Conservation (phyloP, 1,140 invertebrate species). For the Scylla paramamosain region DNA sequence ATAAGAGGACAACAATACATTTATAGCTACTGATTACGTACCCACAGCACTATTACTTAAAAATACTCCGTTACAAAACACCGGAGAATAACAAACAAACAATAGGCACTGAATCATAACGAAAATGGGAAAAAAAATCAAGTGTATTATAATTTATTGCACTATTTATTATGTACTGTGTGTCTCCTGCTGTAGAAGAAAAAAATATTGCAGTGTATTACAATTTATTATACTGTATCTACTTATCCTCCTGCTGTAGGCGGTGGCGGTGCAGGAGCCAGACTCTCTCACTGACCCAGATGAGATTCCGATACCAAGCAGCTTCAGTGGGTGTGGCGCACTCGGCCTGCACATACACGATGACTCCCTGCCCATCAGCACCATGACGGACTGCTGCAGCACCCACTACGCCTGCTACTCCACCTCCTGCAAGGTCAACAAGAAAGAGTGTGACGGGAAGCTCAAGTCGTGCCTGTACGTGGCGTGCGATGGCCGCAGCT, state of each 20-base stretch:
- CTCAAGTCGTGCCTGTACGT: constrained; percentile 66
- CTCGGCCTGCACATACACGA: constrained; percentile 75
- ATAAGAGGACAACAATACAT: no score
- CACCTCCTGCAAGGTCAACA: constrained; percentile 73
- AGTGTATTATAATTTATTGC: no score
- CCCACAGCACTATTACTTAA: no score
- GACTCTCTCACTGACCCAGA: neutral
- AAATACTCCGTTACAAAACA: no score
- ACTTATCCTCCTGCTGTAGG: neutral
- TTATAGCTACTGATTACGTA: no score
- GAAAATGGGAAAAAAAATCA: no score
- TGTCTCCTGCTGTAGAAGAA: no score
- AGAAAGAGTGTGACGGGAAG: constrained; percentile 73
- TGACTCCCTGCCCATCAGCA: constrained; percentile 68
- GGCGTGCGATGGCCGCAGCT: constrained; percentile 57
- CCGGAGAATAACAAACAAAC: no score
- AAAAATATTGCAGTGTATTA: no score
- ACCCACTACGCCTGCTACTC: constrained; percentile 73
- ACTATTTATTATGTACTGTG: no score
- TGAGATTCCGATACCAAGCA: constrained; percentile 17
- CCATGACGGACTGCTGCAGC: constrained; percentile 73
- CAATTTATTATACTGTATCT: neutral
- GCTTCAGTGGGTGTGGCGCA: constrained; percentile 75
- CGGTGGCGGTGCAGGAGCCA: neutral
- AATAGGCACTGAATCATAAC: no score